Evolutionary conservation across 2,797 vertebrate genomes (phyloP).

Genomic region (Hippocampus kuda): DNA sequence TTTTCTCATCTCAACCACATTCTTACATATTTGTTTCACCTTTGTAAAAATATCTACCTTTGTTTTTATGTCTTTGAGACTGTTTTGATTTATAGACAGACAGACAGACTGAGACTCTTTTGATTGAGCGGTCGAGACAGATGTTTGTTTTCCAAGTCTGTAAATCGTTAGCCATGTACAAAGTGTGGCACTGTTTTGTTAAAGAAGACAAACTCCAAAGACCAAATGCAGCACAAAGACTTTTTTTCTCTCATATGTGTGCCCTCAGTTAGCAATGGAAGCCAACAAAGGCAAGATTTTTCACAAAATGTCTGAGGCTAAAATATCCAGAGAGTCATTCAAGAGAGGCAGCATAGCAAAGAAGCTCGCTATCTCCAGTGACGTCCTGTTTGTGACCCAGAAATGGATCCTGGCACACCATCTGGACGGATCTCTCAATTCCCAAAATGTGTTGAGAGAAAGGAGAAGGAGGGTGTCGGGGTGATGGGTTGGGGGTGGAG

Average conservation of each 20-base stretch:
- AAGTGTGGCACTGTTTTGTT: not conserved
- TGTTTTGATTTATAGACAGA: too few species aligned
- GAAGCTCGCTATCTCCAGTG: not conserved
- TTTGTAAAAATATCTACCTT: too few species aligned
- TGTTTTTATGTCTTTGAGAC: too few species aligned
- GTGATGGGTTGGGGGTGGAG: not conserved
- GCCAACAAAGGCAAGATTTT: not conserved
- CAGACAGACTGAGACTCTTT: too few species aligned
- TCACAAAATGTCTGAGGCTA: not conserved
- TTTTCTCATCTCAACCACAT: too few species aligned
- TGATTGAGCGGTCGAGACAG: too few species aligned
- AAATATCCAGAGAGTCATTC: not conserved
- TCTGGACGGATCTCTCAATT: slow-evolving; percentile 8
- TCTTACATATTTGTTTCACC: too few species aligned
- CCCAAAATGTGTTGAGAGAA: slow-evolving; percentile 5
- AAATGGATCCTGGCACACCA: slow-evolving; percentile 6
- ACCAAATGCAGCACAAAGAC: not conserved
- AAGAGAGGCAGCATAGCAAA: not conserved
- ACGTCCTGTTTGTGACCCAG: slow-evolving; percentile 5
- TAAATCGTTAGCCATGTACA: not conserved
- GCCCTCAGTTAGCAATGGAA: not conserved
- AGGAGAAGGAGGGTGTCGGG: not conserved
- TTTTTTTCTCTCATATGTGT: not conserved
- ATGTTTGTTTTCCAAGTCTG: too few species aligned
- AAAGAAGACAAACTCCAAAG: not conserved